Percentiles rank a stretch among this genome's conserved stretches.
phyloP scores from a whole-genome alignment of 2,797 vertebrate genomes.

The Meda fulgida region DNA sequence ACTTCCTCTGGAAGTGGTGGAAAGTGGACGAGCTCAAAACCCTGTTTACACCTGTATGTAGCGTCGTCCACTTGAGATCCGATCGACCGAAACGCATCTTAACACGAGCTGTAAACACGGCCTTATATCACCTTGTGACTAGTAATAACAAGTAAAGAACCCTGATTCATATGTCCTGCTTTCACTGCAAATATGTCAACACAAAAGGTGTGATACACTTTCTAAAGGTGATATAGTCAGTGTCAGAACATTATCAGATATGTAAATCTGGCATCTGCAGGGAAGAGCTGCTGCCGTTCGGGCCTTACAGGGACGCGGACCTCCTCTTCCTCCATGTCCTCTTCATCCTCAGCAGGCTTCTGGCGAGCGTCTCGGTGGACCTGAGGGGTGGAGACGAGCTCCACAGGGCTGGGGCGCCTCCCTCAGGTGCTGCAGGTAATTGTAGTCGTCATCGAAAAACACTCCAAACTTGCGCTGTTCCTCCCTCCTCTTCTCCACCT shows the following conservation, averaged over 20 bases:
- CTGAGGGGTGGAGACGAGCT: conserved; percentile 79
- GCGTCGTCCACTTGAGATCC: too few species aligned
- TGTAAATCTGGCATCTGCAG: not conserved
- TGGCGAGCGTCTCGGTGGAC: conserved; percentile 39
- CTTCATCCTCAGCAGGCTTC: conserved; percentile 64
- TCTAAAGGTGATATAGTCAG: not conserved
- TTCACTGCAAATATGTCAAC: not conserved
- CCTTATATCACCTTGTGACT: not conserved
- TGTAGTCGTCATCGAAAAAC: conserved; percentile 95
- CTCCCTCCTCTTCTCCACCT: conserved; percentile 82
- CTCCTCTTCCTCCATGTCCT: conserved; percentile 47
- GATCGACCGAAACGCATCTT: too few species aligned
- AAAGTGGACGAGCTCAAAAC: too few species aligned
- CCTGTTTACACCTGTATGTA: too few species aligned
- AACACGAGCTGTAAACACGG: too few species aligned
- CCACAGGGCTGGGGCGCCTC: conserved; percentile 75
- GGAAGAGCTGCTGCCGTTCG: too few species aligned
- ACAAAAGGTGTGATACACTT: not conserved
- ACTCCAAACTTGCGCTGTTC: conserved; percentile 91
- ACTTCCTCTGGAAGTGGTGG: too few species aligned
- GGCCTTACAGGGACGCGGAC: conserved; percentile 74
- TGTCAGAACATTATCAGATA: not conserved
- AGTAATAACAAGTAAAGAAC: not conserved
- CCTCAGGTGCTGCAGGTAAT: conserved; percentile 96
- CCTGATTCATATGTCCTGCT: not conserved